Conservation (phyloP, 2,888 invertebrate genomes). For the Drosophila rellima region DNA sequence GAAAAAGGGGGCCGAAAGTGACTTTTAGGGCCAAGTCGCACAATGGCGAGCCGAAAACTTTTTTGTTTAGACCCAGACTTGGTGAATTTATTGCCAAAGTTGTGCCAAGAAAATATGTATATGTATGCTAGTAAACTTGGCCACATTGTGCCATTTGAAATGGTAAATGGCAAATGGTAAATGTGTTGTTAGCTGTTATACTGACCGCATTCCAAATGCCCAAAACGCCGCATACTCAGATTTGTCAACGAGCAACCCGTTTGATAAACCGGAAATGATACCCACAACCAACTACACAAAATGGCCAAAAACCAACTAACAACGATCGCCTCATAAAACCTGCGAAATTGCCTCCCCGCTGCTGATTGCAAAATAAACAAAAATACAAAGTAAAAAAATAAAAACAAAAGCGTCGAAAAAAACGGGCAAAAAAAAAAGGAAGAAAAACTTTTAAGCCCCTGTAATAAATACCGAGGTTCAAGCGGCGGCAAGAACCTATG, state of each 20-base stretch:
- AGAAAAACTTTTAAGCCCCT: conserved; percentile 60
- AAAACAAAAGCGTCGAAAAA: conserved; percentile 1
- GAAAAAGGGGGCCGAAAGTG: conserved; percentile 17
- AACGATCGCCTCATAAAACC: conserved; percentile 77
- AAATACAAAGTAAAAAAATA: conserved; percentile 12
- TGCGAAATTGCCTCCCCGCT: conserved; percentile 51
- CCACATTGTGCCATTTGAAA: conserved; percentile 61
- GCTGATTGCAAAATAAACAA: conserved; percentile 32
- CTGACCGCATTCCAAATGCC: conserved; percentile 75
- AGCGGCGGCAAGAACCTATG: conserved; percentile 30
- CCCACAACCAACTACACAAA: conserved; percentile 32
- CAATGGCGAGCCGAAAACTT: conserved; percentile 29
- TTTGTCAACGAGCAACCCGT: conserved; percentile 67
- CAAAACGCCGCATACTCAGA: conserved; percentile 71
- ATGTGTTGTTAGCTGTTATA: conserved; percentile 67
- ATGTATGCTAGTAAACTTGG: conserved; percentile 53
- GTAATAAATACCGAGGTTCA: conserved; percentile 69
- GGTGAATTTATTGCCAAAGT: conserved; percentile 75
- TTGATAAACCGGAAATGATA: conserved; percentile 74
- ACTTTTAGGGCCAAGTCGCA: conserved; percentile 29
- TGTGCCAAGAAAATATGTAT: conserved; percentile 51
- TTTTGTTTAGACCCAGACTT: conserved; percentile 58
- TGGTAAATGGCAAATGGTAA: conserved; percentile 78
- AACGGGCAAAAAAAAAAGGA: conserved; percentile 1
- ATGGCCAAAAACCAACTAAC: conserved; percentile 26